A percentile compares a stretch with the other conserved stretches of the same genome.
phyloP scores from a whole-genome alignment of 2,797 vertebrate genomes.

The Ciconia nigra region DNA sequence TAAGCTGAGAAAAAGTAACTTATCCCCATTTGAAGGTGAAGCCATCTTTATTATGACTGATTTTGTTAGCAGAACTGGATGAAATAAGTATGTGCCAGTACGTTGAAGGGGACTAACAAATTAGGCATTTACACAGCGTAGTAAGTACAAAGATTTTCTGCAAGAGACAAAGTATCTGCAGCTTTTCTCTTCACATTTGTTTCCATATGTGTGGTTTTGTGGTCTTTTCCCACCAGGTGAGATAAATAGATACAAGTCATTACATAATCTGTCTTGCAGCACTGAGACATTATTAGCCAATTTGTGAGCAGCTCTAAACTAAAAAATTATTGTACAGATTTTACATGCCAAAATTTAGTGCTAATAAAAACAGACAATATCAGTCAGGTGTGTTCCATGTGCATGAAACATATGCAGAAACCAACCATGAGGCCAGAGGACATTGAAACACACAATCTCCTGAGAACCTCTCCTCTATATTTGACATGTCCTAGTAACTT shows the following conservation, averaged over 20 bases:
- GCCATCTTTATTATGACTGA: neutral
- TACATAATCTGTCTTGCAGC: neutral
- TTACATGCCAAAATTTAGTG: neutral
- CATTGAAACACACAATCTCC: neutral
- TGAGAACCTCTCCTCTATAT: neutral
- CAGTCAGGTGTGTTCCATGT: neutral
- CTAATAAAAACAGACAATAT: neutral
- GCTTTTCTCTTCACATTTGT: neutral
- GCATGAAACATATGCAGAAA: neutral
- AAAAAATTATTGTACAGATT: neutral
- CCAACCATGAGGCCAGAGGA: neutral
- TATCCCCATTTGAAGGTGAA: neutral
- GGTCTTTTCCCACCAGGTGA: neutral
- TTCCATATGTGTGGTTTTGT: neutral
- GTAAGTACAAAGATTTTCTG: neutral
- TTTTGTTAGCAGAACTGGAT: neutral
- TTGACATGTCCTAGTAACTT: neutral
- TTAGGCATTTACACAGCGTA: neutral
- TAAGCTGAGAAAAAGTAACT: neutral
- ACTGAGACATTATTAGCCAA: neutral
- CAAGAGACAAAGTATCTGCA: neutral
- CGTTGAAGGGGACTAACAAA: neutral
- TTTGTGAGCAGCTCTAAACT: neutral
- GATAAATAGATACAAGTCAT: rapidly evolving
- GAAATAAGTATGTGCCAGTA: neutral